These are phyloP conservation scores for Andrena marginata DNA, from an alignment of 2,888 invertebrate genomes.

Conservation along the genomic window DNA sequence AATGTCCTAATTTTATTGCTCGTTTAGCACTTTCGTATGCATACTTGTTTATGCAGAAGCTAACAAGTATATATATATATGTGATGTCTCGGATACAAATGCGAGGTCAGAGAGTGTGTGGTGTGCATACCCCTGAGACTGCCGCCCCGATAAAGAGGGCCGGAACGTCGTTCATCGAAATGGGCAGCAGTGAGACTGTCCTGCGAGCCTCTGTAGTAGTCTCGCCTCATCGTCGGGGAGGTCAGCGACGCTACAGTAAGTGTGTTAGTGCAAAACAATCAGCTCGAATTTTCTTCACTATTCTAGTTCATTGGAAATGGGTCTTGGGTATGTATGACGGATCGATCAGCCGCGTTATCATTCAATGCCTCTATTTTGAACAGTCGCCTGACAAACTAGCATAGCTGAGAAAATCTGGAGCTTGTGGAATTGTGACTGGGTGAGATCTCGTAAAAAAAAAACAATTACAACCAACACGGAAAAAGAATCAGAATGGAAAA, in stretches of 20 bases:
- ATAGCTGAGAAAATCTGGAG: slow-evolving; percentile 74
- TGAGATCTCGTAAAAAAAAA: slow-evolving; percentile 57
- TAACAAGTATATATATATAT: slow-evolving; percentile 37
- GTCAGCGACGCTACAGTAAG: slow-evolving; percentile 85
- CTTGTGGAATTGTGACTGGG: slow-evolving; percentile 69
- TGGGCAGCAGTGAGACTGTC: slow-evolving; percentile 92
- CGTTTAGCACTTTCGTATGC: slow-evolving; percentile 34
- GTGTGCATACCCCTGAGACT: slow-evolving; percentile 85
- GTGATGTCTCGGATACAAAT: slow-evolving; percentile 57
- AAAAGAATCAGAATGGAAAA: slow-evolving; percentile 54
- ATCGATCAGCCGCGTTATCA: neutral
- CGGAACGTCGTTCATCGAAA: slow-evolving; percentile 86
- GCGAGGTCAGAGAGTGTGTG: slow-evolving; percentile 77
- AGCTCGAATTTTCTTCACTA: slow-evolving; percentile 80
- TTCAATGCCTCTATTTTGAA: neutral
- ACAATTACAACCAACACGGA: slow-evolving; percentile 42
- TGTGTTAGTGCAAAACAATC: slow-evolving; percentile 83
- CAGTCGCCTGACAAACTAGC: slow-evolving; percentile 58
- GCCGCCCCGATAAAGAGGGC: slow-evolving; percentile 90
- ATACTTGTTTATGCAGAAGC: slow-evolving; percentile 19
- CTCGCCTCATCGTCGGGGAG: slow-evolving; percentile 92
- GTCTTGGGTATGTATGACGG: slow-evolving; percentile 11
- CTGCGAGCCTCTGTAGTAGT: slow-evolving; percentile 96
- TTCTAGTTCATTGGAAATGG: slow-evolving; percentile 61
- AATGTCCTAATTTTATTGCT: slow-evolving; percentile 14